Evolutionary conservation across 1,140 invertebrate genomes (phyloP).

Genomic region (Papilio xuthus): DNA sequence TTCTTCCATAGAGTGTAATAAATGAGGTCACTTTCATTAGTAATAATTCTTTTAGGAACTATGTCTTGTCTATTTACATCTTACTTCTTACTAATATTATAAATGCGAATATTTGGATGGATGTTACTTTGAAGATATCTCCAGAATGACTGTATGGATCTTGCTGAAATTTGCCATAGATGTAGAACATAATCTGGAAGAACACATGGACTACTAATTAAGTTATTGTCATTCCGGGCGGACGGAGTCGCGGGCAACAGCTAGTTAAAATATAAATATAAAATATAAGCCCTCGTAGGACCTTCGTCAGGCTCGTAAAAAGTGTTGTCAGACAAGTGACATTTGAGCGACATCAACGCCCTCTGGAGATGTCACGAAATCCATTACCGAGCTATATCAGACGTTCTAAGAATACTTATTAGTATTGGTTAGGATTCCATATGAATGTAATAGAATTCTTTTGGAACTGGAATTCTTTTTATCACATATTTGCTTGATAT

Average conservation of each 20-base stretch:
- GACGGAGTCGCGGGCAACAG: no score
- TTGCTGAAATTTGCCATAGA: no score
- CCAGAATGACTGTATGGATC: no score
- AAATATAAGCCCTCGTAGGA: neutral
- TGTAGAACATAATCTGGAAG: no score
- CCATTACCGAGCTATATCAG: conserved; percentile 31
- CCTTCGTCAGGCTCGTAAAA: conserved; percentile 9
- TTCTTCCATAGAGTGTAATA: neutral
- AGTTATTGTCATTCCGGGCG: no score
- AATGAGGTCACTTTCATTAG: neutral
- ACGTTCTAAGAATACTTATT: conserved; percentile 9
- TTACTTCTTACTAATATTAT: no score
- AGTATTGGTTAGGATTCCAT: neutral
- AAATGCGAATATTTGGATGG: no score
- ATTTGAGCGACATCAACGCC: conserved; percentile 2
- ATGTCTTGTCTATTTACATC: neutral
- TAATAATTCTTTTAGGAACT: neutral
- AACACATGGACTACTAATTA: no score
- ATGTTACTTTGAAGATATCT: no score
- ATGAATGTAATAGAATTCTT: neutral
- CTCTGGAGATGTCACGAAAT: conserved; percentile 28
- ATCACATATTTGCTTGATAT: neutral
- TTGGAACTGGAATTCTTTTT: neutral
- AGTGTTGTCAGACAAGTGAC: conserved; percentile 21
- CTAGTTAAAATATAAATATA: conserved; percentile 4